Percentiles rank a stretch among this genome's conserved stretches.
Conservation (phyloP, 2,888 invertebrate genomes). For the Dastarcus helophoroides region DNA sequence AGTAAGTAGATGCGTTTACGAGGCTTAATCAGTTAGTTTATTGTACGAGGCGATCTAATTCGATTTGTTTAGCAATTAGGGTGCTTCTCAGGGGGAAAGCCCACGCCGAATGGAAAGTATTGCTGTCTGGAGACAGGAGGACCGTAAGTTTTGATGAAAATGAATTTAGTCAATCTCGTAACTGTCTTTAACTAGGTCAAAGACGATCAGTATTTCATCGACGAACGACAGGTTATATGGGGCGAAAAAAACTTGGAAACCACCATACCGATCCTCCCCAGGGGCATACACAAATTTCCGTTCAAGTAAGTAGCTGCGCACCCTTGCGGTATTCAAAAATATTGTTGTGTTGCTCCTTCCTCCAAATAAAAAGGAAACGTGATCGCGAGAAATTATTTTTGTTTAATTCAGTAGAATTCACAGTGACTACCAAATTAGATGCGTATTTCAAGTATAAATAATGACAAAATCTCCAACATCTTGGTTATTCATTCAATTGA, state of each 20-base stretch:
- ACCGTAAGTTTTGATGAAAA: slow-evolving; percentile 38
- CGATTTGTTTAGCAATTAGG: slow-evolving; percentile 51
- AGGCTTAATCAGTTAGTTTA: too few species aligned
- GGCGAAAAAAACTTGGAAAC: slow-evolving; percentile 56
- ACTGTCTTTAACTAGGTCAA: slow-evolving; percentile 34
- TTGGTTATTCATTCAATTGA: too few species aligned
- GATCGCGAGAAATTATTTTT: too few species aligned
- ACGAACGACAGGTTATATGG: slow-evolving; percentile 60
- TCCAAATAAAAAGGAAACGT: too few species aligned
- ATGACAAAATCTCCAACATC: too few species aligned
- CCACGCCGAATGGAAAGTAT: slow-evolving; percentile 66
- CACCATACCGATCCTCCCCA: slow-evolving; percentile 54
- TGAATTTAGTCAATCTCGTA: background rate
- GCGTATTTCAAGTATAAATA: too few species aligned
- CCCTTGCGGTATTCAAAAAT: background rate
- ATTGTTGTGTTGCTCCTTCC: too few species aligned
- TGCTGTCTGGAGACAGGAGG: slow-evolving; percentile 58
- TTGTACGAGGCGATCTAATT: background rate
- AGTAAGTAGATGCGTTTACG: slow-evolving; percentile 48
- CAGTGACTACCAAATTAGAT: too few species aligned
- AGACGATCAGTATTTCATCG: slow-evolving; percentile 67
- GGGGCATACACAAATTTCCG: slow-evolving; percentile 59
- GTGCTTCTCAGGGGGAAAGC: slow-evolving; percentile 63
- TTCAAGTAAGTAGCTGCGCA: slow-evolving; percentile 32
- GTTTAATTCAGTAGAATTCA: too few species aligned